Evolutionary conservation across 2,113 vertebrate species (phyloP).

Genomic region (Hippocampus guttulatus): DNA sequence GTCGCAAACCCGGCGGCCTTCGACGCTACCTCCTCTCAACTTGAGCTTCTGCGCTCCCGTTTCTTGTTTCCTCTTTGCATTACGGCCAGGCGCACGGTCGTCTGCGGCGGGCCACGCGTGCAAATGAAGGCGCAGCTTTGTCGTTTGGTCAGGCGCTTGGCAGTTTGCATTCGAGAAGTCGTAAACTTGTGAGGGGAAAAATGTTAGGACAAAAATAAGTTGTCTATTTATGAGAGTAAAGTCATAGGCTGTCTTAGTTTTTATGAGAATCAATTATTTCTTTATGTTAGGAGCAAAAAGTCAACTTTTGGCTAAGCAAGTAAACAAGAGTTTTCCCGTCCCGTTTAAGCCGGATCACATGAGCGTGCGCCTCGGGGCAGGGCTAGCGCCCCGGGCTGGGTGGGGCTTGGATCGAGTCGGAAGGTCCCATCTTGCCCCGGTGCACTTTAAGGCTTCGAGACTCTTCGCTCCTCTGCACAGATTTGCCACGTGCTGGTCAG

Average conservation of each 20-base stretch:
- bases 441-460: slow-evolving; percentile 60
- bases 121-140: slow-evolving; percentile 4
- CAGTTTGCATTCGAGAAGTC: too few species aligned
- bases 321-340: background rate
- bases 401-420: slow-evolving; percentile 23
- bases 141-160: too few species aligned
- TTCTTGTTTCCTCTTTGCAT: slow-evolving; percentile 18
- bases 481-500: too few species aligned
- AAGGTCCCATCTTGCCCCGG: slow-evolving; percentile 42
- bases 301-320: too few species aligned
- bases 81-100: background rate
- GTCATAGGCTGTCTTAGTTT: too few species aligned
- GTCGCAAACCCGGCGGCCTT: slow-evolving; percentile 4
- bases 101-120: slow-evolving; percentile 22
- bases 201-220: too few species aligned
- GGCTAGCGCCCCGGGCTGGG: slow-evolving; percentile 11
- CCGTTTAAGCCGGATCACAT: slow-evolving; percentile 56
- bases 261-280: too few species aligned
- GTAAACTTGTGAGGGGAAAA: too few species aligned
- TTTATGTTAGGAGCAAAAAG: too few species aligned
- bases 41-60: slow-evolving; percentile 45
- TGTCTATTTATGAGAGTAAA: too few species aligned
- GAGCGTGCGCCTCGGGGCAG: slow-evolving; percentile 41
- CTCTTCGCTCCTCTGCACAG: slow-evolving; percentile 26
- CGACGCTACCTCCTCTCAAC: slow-evolving; percentile 16